These are phyloP conservation scores for Choloepus didactylus DNA, from an alignment of 2,797 vertebrate genomes.

Conservation along the genomic window DNA sequence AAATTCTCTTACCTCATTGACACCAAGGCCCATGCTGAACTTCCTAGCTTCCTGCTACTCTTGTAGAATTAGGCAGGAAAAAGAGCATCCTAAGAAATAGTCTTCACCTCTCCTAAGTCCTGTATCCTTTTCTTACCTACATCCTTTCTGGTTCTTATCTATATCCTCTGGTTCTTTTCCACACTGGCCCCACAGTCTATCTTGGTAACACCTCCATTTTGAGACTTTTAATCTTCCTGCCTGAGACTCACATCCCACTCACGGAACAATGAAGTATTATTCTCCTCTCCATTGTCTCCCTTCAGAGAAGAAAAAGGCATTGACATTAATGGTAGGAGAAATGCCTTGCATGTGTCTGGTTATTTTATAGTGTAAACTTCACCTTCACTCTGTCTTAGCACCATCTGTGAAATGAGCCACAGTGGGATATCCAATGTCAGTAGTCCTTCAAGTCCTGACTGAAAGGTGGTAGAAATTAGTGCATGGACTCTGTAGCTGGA, in stretches of 20 bases:
- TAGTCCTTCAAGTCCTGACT: background rate
- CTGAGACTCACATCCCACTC: background rate
- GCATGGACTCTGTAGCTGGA: background rate
- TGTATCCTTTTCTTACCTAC: background rate
- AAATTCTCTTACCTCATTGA: background rate
- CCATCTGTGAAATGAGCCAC: constrained; percentile 17
- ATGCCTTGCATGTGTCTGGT: background rate
- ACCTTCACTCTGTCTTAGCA: background rate
- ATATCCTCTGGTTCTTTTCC: background rate
- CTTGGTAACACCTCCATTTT: background rate
- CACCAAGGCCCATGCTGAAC: background rate
- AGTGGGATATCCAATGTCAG: background rate
- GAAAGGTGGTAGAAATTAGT: background rate
- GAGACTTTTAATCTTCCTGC: background rate
- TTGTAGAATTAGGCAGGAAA: background rate
- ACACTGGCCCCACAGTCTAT: background rate
- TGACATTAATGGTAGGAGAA: background rate
- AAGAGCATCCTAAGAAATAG: background rate
- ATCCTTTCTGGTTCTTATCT: background rate
- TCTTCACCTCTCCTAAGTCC: background rate
- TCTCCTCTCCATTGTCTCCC: background rate
- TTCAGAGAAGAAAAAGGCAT: background rate
- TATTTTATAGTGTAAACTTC: background rate
- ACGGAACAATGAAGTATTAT: background rate
- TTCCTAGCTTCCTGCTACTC: background rate